A percentile compares a stretch with the other conserved stretches of the same genome.
phyloP scores from a whole-genome alignment of 2,113 vertebrate species.

The Panthera uncia region DNA sequence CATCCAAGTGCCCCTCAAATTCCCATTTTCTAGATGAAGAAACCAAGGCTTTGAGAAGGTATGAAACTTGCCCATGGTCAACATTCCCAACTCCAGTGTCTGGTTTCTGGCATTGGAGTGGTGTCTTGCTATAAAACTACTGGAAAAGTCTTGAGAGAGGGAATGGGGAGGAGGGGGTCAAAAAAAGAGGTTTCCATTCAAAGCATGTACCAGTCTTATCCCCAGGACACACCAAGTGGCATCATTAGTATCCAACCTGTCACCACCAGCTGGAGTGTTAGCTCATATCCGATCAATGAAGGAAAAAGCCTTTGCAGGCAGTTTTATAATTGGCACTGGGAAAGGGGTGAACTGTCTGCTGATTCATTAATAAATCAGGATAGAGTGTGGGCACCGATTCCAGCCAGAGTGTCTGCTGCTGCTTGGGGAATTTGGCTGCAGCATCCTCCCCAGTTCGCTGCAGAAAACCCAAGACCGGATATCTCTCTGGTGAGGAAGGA shows the following conservation, averaged over 20 bases:
- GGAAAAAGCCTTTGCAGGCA: background rate
- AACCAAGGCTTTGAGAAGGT: background rate
- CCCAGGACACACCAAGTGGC: background rate
- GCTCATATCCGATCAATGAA: background rate
- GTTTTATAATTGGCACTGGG: background rate
- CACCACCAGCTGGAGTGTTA: background rate
- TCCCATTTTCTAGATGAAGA: slow-evolving; percentile 18
- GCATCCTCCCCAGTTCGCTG: background rate
- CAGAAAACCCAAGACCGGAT: background rate
- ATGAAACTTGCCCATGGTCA: background rate
- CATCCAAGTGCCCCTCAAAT: no score
- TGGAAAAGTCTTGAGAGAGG: background rate
- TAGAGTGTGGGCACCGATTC: background rate
- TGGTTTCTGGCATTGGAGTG: background rate
- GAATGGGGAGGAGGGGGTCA: background rate
- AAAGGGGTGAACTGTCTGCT: background rate
- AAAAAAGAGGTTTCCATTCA: background rate
- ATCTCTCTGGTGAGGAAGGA: slow-evolving; percentile 17
- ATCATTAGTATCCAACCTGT: background rate
- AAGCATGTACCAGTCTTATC: background rate
- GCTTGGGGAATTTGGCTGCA: background rate
- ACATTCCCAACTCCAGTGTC: background rate
- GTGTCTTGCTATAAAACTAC: background rate
- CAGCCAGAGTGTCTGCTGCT: background rate
- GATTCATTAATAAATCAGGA: slow-evolving; percentile 3